phyloP scores from a whole-genome alignment of 2,113 vertebrate genomes.

The Diadophis punctatus region DNA sequence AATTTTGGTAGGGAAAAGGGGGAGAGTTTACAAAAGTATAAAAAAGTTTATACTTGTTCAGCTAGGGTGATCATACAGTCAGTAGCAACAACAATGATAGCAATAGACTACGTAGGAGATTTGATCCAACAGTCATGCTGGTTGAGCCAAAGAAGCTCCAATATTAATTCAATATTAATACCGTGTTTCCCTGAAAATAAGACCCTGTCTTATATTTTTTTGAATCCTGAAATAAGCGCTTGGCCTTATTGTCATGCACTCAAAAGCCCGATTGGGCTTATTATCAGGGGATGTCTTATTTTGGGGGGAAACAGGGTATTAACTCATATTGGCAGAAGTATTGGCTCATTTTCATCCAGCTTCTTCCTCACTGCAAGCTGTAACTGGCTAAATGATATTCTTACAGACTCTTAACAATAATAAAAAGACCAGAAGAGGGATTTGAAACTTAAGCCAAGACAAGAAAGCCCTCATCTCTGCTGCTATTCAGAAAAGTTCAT shows the following conservation, averaged over 20 bases:
- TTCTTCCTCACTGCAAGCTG: background rate
- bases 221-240: no score
- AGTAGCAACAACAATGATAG: background rate
- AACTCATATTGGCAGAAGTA: background rate
- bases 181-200: no score
- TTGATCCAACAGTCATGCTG: background rate
- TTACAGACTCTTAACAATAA: background rate
- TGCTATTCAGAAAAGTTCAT: background rate
- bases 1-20: background rate
- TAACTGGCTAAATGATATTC: background rate
- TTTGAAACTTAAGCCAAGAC: background rate
- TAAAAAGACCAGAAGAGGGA: background rate
- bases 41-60: background rate
- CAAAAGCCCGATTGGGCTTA: no score
- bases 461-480: background rate
- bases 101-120: background rate
- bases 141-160: background rate
- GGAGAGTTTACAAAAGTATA: background rate
- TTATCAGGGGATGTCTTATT: no score
- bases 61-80: background rate
- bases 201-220: no score
- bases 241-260: no score
- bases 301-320: background rate
- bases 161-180: background rate
- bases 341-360: background rate